Conservation (phyloP, 2,797 vertebrate genomes). For the Picus viridis region DNA sequence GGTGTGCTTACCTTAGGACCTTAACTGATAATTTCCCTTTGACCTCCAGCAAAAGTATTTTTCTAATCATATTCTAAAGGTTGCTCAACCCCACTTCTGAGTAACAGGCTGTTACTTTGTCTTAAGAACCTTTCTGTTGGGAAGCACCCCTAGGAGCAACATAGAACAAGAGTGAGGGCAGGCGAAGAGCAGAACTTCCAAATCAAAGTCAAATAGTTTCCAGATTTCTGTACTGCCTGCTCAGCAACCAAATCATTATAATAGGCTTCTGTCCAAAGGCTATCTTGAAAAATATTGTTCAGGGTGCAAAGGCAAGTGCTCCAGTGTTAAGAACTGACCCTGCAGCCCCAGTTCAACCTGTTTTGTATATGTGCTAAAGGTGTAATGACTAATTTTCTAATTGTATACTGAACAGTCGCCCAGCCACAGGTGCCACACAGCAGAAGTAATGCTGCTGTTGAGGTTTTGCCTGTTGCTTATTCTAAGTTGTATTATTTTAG, state of each 20-base stretch:
- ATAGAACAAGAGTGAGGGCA: background rate
- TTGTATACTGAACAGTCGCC: background rate
- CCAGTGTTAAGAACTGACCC: background rate
- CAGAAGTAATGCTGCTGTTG: background rate
- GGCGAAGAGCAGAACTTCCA: background rate
- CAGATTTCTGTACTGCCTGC: background rate
- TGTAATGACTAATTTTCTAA: background rate
- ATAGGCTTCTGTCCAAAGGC: background rate
- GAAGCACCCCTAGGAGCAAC: background rate
- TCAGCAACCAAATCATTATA: background rate
- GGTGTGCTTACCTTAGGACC: background rate
- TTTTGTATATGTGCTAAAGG: background rate
- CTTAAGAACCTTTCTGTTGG: background rate
- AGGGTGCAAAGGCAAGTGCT: background rate
- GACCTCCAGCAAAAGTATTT: background rate
- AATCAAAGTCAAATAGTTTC: background rate
- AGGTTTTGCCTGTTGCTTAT: background rate
- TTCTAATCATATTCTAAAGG: background rate
- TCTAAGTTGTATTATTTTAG: background rate
- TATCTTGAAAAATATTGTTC: background rate
- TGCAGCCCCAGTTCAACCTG: slow-evolving; percentile 16
- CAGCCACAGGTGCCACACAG: background rate
- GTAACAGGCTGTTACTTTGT: slow-evolving; percentile 7
- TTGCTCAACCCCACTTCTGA: background rate
- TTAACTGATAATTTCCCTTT: slow-evolving; percentile 1